Base-by-base conservation (phyloP, 2,113 vertebrate genomes). In the Ceuthmochares aereus region DNA sequence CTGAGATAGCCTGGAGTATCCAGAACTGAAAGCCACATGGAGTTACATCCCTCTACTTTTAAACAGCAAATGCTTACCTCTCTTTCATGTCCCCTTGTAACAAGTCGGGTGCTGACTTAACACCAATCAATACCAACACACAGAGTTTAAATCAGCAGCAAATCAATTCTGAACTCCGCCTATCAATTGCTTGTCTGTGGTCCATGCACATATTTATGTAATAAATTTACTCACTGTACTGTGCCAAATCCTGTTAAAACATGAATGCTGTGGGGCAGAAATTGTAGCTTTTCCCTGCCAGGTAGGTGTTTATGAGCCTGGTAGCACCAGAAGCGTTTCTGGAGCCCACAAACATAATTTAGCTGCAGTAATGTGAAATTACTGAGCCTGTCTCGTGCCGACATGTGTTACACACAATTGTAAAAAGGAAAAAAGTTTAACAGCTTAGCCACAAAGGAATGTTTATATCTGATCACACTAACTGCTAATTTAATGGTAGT, bases 391-490 rank as follows among this genome's bases (percentile, higher is more conserved):
- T 90, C 95, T 96, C 58, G 56, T 95, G 95, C 93, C 74, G 90
- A 97, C 90, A 95, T 95, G 95, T 97, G 96, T 94, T 97, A 92
- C 85, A 78, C 2, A 19, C 94, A 96, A 96, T 92, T 89, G 94
- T 96, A 96, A 97, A 97, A 96, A 67, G 79, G 77, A 69, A 72
- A 63, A 97, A 97, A 49, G 32, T 94, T 97, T 96, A 97, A 95
- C 94, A 96, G 93, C 94, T 97, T 97, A 97, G 96, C 96, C 97
- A 96, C 97, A 97, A 96, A 96, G 93, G 96, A 95, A 97, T 96
- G 96, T 96, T 97, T 97, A 95, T 96, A 97, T 97, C 96, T 97
- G 97, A 97, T 97, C 97, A 96, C 93, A 81, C 92, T 95, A 97
- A 95, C 96, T 97, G 97, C 96, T 97, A 97, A 97, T 97, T 97